Evolutionary conservation across 2,797 vertebrate species (phyloP).

Genomic region (Cuniculus paca): DNA sequence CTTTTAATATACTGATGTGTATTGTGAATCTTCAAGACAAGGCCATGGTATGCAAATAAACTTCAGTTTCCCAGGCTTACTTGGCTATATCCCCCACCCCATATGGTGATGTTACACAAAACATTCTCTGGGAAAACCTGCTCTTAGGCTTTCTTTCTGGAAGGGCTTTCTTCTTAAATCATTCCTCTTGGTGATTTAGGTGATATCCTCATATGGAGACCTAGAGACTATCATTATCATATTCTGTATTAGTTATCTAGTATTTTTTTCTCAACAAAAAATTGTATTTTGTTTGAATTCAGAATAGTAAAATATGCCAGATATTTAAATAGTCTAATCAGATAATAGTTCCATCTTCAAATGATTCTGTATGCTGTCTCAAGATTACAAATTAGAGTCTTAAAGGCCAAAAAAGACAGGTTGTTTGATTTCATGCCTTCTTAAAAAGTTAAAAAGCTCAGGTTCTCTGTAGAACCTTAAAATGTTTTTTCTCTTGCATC

Average conservation of each 20-base stretch:
- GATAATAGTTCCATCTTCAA: constrained; percentile 37
- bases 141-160: constrained; percentile 55
- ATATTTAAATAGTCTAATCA: constrained; percentile 58
- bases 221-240: constrained; percentile 12
- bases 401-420: background rate
- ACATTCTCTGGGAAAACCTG: constrained; percentile 78
- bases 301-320: constrained; percentile 25
- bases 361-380: constrained; percentile 45
- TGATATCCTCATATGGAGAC: constrained; percentile 54
- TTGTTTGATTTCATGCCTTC: constrained; percentile 65
- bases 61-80: constrained; percentile 78
- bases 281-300: constrained; percentile 58
- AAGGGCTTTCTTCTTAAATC: constrained; percentile 73
- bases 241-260: constrained; percentile 55
- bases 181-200: constrained; percentile 78
- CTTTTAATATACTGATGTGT: constrained; percentile 73
- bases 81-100: constrained; percentile 26
- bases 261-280: constrained; percentile 47
- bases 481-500: background rate
- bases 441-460: constrained; percentile 36
- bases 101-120: constrained; percentile 68
- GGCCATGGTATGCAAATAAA: constrained; percentile 77
- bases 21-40: constrained; percentile 76
- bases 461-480: constrained; percentile 23
- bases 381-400: constrained; percentile 52